These are phyloP conservation scores for Nineta flava DNA, from an alignment of 2,888 invertebrate genomes.

Conservation along the genomic window DNA sequence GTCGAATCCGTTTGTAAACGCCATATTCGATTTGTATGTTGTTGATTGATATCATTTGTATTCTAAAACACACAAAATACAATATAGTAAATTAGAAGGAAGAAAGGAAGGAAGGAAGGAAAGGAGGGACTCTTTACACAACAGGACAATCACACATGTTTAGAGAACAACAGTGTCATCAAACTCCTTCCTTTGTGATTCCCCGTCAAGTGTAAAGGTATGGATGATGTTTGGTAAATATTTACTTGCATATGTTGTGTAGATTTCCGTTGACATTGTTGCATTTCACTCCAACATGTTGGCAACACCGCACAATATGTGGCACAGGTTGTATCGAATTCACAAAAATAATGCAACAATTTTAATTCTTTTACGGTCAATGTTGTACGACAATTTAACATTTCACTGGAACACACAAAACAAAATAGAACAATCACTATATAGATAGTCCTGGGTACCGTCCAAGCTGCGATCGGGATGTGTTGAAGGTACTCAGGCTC, in stretches of 20 bases:
- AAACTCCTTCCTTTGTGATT: too few species aligned
- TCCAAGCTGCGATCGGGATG: too few species aligned
- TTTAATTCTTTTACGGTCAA: slow-evolving; percentile 27
- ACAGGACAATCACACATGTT: too few species aligned
- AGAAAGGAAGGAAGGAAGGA: too few species aligned
- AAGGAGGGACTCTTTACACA: too few species aligned
- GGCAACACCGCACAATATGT: slow-evolving; percentile 78
- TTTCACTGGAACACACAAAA: slow-evolving; percentile 12
- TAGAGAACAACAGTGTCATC: too few species aligned
- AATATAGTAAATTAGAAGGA: too few species aligned
- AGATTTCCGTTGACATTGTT: slow-evolving; percentile 75
- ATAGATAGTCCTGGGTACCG: too few species aligned
- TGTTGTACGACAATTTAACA: slow-evolving; percentile 22
- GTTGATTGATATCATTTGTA: slow-evolving; percentile 39
- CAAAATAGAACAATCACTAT: neutral
- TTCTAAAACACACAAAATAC: neutral
- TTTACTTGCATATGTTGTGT: slow-evolving; percentile 53
- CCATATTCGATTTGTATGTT: slow-evolving; percentile 67
- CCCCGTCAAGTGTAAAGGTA: too few species aligned
- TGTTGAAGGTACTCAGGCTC: too few species aligned
- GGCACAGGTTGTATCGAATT: slow-evolving; percentile 52
- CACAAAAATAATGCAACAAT: slow-evolving; percentile 54
- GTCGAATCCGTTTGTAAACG: slow-evolving; percentile 71
- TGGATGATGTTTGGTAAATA: neutral
- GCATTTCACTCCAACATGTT: slow-evolving; percentile 85